A percentile compares a stretch with the other conserved stretches of the same genome.
Evolutionary conservation across 2,888 invertebrate species (phyloP).

Genomic region (Stegophylla sp.): DNA sequence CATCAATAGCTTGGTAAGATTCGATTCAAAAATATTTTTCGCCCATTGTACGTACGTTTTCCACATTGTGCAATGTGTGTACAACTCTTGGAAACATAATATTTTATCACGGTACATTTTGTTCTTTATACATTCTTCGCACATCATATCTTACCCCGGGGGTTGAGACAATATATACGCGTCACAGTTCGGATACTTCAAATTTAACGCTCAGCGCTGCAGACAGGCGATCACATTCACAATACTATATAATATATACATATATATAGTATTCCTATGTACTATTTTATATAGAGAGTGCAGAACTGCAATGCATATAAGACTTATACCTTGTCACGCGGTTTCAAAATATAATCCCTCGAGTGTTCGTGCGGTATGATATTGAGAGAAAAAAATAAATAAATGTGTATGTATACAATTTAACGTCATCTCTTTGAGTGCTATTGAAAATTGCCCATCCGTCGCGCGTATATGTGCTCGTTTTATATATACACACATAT

Average conservation of each 20-base stretch:
- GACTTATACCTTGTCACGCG: not conserved
- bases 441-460: conserved; percentile 47
- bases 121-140: not conserved
- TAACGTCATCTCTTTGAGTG: conserved; percentile 19
- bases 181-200: not conserved
- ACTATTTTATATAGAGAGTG: not conserved
- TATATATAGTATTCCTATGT: not conserved
- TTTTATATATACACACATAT: not conserved
- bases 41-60: not conserved
- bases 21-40: not conserved
- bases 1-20: not conserved
- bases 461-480: conserved; percentile 1
- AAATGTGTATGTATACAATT: not conserved
- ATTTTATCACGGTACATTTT: not conserved
- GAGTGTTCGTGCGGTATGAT: not conserved
- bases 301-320: not conserved
- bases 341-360: conserved; percentile 14
- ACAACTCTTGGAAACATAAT: not conserved
- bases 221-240: conserved; percentile 28
- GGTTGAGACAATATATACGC: not conserved
- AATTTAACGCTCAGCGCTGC: conserved; percentile 19
- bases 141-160: not conserved
- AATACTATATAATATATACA: not conserved
- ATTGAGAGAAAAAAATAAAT: not conserved
- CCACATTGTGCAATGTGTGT: not conserved